Percentiles rank a stretch among this genome's conserved stretches.
Evolutionary conservation across 2,888 invertebrate species (phyloP).

Genomic region (Phyllotreta cruciferae): DNA sequence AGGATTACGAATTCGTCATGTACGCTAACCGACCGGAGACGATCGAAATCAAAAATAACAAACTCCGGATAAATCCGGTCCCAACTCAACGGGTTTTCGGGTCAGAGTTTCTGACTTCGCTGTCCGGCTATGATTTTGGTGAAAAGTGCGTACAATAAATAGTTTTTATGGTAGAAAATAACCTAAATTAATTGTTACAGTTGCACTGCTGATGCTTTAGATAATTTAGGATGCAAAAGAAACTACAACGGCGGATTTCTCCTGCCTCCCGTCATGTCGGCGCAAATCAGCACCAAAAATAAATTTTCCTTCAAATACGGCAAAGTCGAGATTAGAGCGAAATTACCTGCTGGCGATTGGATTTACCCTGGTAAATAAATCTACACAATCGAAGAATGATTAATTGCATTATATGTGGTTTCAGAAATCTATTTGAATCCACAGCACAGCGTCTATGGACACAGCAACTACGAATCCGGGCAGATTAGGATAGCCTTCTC

Average conservation of each 20-base stretch:
- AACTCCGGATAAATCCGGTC: conserved; percentile 68
- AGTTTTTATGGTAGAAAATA: conserved; percentile 1
- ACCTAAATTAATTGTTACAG: conserved; percentile 47
- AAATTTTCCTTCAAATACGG: conserved; percentile 75
- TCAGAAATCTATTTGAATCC: conserved; percentile 74
- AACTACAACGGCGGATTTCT: conserved; percentile 64
- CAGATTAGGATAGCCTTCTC: conserved; percentile 75
- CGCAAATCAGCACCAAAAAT: conserved; percentile 68
- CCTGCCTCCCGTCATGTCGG: conserved; percentile 73
- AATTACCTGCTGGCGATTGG: conserved; percentile 80
- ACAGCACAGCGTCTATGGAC: conserved; percentile 68
- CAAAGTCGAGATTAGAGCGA: conserved; percentile 71
- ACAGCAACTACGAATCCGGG: conserved; percentile 66
- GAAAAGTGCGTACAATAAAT: conserved; percentile 46
- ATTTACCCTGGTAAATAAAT: conserved; percentile 69
- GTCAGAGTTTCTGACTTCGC: conserved; percentile 59
- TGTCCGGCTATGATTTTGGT: conserved; percentile 53
- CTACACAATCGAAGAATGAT: conserved; percentile 2
- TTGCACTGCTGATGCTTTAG: conserved; percentile 55
- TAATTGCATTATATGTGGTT: not conserved
- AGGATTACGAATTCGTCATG: conserved; percentile 77
- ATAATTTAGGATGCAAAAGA: conserved; percentile 58
- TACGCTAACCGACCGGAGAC: conserved; percentile 68
- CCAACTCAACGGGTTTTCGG: conserved; percentile 65
- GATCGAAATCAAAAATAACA: conserved; percentile 63